These are phyloP conservation scores for Dicyrtomina minuta DNA, from an alignment of 2,888 invertebrate genomes.

Conservation along the genomic window DNA sequence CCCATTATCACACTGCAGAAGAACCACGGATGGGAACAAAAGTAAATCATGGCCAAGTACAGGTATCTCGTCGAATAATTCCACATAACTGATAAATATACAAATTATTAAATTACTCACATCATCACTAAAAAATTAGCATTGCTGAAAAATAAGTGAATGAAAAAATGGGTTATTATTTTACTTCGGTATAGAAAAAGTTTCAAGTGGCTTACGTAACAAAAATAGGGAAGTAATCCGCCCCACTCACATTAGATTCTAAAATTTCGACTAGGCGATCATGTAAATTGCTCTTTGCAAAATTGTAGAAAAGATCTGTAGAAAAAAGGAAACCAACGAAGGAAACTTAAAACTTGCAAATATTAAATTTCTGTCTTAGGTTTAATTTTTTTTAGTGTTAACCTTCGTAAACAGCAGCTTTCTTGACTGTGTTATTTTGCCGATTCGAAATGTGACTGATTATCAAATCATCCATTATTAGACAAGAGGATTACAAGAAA, in stretches of 20 bases:
- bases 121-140: no score
- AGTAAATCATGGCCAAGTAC: constrained; percentile 69
- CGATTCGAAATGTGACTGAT: constrained; percentile 17
- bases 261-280: constrained; percentile 67
- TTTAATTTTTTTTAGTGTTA: no score
- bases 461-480: not conserved
- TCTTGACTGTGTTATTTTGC: not conserved
- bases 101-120: constrained; percentile 23
- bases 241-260: constrained; percentile 62
- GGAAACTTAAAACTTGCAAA: not conserved
- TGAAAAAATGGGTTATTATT: no score
- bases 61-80: constrained; percentile 69
- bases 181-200: no score
- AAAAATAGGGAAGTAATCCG: constrained; percentile 57
- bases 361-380: no score
- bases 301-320: constrained; percentile 57
- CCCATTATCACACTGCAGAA: constrained; percentile 67
- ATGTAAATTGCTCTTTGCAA: constrained; percentile 64
- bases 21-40: constrained; percentile 64
- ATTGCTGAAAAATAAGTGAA: no score
- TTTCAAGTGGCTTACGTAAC: constrained; percentile 22
- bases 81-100: constrained; percentile 66
- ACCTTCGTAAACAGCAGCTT: constrained; percentile 31
- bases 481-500: no score
- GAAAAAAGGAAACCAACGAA: constrained; percentile 17